phyloP scores from a whole-genome alignment of 2,113 vertebrate species.

The Conger conger region DNA sequence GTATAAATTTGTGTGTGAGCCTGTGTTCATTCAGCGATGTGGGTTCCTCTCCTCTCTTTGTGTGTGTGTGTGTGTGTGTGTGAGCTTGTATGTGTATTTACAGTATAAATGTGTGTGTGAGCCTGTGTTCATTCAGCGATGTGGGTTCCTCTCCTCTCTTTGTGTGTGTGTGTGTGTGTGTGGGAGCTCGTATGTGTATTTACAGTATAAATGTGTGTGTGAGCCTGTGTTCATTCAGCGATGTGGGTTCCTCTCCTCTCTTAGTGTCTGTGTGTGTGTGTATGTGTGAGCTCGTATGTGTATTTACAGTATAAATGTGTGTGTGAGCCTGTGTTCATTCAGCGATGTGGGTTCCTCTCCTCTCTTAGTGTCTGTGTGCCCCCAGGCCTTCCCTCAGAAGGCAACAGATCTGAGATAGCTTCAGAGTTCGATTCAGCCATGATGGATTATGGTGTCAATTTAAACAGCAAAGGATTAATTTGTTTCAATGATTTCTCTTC shows the following conservation, averaged over 20 bases:
- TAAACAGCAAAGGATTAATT: conserved; percentile 98
- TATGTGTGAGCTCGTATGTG: not conserved
- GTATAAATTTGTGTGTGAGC: not conserved
- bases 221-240: not conserved
- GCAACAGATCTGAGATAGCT: conserved; percentile 88
- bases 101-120: not conserved
- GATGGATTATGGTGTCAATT: conserved; percentile 98
- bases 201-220: not conserved
- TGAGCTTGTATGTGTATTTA: not conserved
- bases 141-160: not conserved
- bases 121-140: not conserved
- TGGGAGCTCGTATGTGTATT: not conserved
- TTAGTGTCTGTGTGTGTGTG: not conserved
- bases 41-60: not conserved
- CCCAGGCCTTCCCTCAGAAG: conserved; percentile 81
- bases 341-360: conserved; percentile 67
- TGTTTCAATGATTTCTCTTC: conserved; percentile 98
- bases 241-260: not conserved
- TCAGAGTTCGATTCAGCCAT: conserved; percentile 90
- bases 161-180: not conserved
- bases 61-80: not conserved
- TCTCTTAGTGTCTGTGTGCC: conserved; percentile 78
- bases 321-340: conserved; percentile 47
- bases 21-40: too few species aligned
- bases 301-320: not conserved